phyloP scores from a whole-genome alignment of 2,888 invertebrate genomes.

The Netelia inedita region DNA sequence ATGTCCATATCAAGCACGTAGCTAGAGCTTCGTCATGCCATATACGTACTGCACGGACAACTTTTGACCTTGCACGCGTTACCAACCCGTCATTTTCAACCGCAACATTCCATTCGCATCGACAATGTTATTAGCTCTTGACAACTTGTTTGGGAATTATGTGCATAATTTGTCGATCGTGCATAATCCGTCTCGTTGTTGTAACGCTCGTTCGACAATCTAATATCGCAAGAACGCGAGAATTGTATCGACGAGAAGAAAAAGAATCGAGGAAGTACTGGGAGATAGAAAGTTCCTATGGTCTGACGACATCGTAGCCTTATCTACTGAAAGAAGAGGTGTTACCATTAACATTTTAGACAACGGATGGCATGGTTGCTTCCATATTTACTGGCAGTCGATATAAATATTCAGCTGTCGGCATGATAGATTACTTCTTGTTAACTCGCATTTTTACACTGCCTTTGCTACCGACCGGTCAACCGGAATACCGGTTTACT shows the following conservation, averaged over 20 bases:
- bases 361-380: background rate
- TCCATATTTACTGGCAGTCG: background rate
- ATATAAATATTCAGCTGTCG: background rate
- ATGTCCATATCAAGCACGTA: conserved; percentile 23
- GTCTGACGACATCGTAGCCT: conserved; percentile 2
- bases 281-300: background rate
- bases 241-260: background rate
- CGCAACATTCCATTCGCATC: background rate
- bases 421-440: no score
- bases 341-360: conserved; percentile 1
- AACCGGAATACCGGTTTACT: background rate
- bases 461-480: background rate
- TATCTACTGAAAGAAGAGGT: background rate
- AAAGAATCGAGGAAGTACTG: background rate
- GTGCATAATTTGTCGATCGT: background rate
- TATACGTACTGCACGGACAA: background rate
- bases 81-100: background rate
- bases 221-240: background rate
- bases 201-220: background rate
- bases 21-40: background rate
- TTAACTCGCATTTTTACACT: no score
- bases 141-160: background rate
- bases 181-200: no score
- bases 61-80: background rate
- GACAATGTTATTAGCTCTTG: background rate